Evolutionary conservation across 2,113 vertebrate species (phyloP).

Genomic region (Alligator sinensis): DNA sequence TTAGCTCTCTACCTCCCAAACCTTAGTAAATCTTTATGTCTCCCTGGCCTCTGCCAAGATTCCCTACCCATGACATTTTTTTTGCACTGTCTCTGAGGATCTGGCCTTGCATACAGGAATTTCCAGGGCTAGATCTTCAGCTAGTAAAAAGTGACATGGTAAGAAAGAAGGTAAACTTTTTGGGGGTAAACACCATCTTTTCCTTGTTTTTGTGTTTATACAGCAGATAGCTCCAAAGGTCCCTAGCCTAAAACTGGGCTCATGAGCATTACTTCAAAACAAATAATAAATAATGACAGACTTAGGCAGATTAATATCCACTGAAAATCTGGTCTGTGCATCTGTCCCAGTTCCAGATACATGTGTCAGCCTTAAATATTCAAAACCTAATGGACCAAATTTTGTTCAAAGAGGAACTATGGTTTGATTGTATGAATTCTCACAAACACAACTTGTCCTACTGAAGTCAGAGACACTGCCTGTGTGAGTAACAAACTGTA

Average conservation of each 20-base stretch:
- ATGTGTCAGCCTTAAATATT: constrained; percentile 16
- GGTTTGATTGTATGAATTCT: constrained; percentile 31
- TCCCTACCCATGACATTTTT: background rate
- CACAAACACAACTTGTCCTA: constrained; percentile 10
- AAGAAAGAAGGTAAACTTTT: background rate
- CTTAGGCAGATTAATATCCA: background rate
- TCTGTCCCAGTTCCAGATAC: background rate
- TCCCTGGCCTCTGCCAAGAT: background rate
- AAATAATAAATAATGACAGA: constrained; percentile 8
- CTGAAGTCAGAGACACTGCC: constrained; percentile 23
- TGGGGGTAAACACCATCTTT: background rate
- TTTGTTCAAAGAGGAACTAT: constrained; percentile 20
- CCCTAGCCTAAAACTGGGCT: background rate
- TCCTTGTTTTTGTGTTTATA: background rate
- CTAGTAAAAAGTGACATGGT: background rate
- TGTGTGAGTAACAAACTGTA: constrained; percentile 9
- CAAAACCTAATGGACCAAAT: constrained; percentile 12
- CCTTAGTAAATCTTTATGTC: background rate
- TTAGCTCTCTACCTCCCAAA: background rate
- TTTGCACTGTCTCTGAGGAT: background rate
- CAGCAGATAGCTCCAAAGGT: background rate
- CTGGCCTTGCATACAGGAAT: background rate
- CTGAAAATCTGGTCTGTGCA: background rate
- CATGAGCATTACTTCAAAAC: background rate
- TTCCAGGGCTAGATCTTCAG: background rate